Base-by-base conservation (phyloP, 2,888 invertebrate species). In the Coleophora flavipennella region DNA sequence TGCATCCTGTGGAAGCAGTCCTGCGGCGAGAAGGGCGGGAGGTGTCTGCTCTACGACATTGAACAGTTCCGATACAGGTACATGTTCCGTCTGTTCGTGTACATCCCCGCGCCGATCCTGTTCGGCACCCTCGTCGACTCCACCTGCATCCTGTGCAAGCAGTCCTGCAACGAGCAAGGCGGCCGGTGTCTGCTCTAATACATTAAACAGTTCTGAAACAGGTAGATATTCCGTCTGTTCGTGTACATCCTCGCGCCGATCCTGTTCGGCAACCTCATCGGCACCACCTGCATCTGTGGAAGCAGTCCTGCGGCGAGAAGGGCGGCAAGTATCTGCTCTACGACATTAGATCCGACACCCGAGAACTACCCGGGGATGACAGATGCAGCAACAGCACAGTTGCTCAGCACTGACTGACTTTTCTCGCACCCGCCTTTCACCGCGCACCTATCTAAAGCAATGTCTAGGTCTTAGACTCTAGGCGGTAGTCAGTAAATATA, bases 181-280 rank as follows among this genome's bases (percentile, higher is more conserved):
- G 95, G 95, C 14, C 90, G 96, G 11, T 97, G 97, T 71, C 85
- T 97, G 38, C 87, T 97, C 8, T 97, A 97, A 59, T 96, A 97
- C 63, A 96, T 97, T 48, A 96, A 96, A 65, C 93, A 94, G n/a
- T n/a, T n/a, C n/a, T n/a, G 97, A 76, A 95, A 91, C 74, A 93
- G 92, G 92, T 94, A 73, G n/a, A 94, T 97, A 67, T 96, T 97
- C 73, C 88, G 97, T 11, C 77, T 95, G 36, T 92, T 95, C 68
- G 95, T 95, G 14, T 97, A 97, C 61, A 97, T 98, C 55, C 98
- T 98, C 1, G 97, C 97, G 9, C 97, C 97, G 1, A 96, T 97
- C 48, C 81, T 97, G 36, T 97, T 97, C 76, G 97, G 97, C 3
- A 95, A 95, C 77, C 88, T 98, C 43, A 97, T 98, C 56, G 98